Evolutionary conservation across 2,113 vertebrate genomes (phyloP), one percentile per base, ranked within the genome.

Genomic region (Dicaeum eximium): DNA sequence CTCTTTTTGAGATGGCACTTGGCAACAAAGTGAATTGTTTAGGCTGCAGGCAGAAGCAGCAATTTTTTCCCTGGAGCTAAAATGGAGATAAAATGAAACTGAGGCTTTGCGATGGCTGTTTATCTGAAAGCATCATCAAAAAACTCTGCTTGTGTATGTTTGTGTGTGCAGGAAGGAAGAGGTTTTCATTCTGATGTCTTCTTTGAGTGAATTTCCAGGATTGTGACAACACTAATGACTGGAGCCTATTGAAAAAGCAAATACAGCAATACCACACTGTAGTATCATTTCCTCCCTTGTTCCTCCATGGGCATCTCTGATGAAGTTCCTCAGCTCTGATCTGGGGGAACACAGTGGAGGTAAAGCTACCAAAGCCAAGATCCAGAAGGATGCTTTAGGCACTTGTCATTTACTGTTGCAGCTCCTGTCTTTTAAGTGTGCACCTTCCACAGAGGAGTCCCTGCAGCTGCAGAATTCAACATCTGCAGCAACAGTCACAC

Each of bases 1-100:
- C 78, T 96, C 90, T 80, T 92, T 96, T 95, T 97, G 90, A 96
- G 92, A 92, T 92, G 86, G 92, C 94, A 77, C 54, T 93, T 97
- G 95, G 95, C 96, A 96, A 86, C 65, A 86, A 92, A 96, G 84
- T 90, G 88, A 93, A 93, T 92, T 95, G 66, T 95, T 96, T 88
- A 86, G 92, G 92, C 56, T 81, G 64, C 37, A 77, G 80, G 90
- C 42, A 56, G 77, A 70, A 60, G 33, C 47, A 70, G 69, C 74
- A 77, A 8, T 62, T 80, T 90, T 93, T 95, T 89, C 86, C 64
- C 69, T 86, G 47, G 17, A 56, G 70, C 71, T 95, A 77, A 90
- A 86, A 44, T 80, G 47, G 83, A 95, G 93, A 93, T 91, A 78
- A 96, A 92, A 94, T 82, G 69, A 95, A 93, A 57, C 79, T 60